Percentiles rank a stretch among this genome's conserved stretches.
Conservation (phyloP, 2,888 invertebrate genomes). For the Thecocarcelia acutangulata region DNA sequence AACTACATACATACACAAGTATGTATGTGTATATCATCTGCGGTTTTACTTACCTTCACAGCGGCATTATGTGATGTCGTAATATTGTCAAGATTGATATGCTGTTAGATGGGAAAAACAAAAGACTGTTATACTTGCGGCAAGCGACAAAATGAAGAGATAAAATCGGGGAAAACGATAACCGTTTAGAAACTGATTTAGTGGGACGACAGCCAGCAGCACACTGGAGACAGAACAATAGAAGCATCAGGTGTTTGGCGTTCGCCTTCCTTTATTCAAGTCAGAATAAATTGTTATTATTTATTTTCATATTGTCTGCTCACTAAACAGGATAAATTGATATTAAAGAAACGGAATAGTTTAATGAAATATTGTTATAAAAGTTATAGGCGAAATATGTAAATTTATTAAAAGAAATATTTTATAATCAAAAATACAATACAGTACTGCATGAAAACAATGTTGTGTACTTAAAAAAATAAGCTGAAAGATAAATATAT, state of each 20-base stretch:
- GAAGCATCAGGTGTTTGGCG: constrained; percentile 43
- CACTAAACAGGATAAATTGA: background rate
- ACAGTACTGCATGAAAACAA: too few relatives aligned
- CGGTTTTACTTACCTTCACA: constrained; percentile 43
- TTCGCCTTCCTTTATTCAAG: constrained; percentile 8
- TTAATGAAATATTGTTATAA: background rate
- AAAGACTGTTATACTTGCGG: background rate
- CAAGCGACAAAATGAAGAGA: background rate
- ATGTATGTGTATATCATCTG: constrained; percentile 35
- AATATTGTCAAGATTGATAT: constrained; percentile 62
- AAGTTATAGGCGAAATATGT: too few relatives aligned
- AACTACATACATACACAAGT: too few relatives aligned
- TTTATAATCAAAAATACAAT: too few relatives aligned
- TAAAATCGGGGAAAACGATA: background rate
- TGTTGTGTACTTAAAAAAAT: too few relatives aligned
- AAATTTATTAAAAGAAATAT: too few relatives aligned
- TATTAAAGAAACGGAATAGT: background rate
- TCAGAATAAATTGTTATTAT: constrained; percentile 38
- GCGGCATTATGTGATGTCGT: constrained; percentile 39
- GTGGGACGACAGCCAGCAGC: background rate
- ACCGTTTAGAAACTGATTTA: constrained; percentile 27
- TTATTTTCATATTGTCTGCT: background rate
- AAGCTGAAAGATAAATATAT: too few relatives aligned
- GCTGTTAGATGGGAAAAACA: constrained; percentile 29
- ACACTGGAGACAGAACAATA: background rate